These are phyloP conservation scores for Sinelater perroti DNA, from an alignment of 2,888 invertebrate species.

Conservation along the genomic window DNA sequence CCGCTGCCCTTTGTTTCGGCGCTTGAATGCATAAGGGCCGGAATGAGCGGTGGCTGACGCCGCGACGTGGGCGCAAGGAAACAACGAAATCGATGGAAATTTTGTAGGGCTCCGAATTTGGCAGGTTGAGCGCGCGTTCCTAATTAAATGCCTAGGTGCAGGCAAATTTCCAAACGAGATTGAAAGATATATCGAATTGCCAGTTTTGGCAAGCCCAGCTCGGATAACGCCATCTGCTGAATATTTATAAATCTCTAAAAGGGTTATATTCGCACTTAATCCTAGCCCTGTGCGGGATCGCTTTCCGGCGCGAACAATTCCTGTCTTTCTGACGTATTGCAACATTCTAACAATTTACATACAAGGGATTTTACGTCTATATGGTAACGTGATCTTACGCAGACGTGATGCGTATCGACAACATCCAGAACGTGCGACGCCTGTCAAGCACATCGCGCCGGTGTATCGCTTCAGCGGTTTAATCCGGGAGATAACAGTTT, in stretches of 20 bases:
- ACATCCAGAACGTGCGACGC: constrained; percentile 32
- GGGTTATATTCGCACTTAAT: constrained; percentile 30
- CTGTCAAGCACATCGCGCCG: constrained; percentile 18
- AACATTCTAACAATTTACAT: constrained; percentile 37
- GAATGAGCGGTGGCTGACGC: too few species aligned
- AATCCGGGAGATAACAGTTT: constrained; percentile 28
- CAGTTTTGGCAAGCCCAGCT: constrained; percentile 23
- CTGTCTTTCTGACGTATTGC: constrained; percentile 35
- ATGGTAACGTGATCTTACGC: constrained; percentile 39
- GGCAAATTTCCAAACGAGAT: constrained; percentile 23
- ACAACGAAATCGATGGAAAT: background rate
- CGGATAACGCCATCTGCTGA: constrained; percentile 29
- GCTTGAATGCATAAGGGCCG: too few species aligned
- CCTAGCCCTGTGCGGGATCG: constrained; percentile 31
- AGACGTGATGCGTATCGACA: constrained; percentile 37
- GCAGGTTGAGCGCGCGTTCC: constrained; percentile 1
- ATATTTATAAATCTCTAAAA: constrained; percentile 35
- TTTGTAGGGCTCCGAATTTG: constrained; percentile 2
- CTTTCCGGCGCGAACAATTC: constrained; percentile 29
- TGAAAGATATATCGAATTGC: constrained; percentile 25
- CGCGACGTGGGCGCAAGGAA: too few species aligned
- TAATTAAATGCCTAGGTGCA: constrained; percentile 21
- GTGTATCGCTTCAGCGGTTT: constrained; percentile 19
- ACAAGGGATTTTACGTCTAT: constrained; percentile 36
- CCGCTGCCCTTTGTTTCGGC: too few species aligned